Evolutionary conservation across 2,113 vertebrate genomes (phyloP), one percentile per base, ranked within the genome.

Genomic region (Melozone crissalis): DNA sequence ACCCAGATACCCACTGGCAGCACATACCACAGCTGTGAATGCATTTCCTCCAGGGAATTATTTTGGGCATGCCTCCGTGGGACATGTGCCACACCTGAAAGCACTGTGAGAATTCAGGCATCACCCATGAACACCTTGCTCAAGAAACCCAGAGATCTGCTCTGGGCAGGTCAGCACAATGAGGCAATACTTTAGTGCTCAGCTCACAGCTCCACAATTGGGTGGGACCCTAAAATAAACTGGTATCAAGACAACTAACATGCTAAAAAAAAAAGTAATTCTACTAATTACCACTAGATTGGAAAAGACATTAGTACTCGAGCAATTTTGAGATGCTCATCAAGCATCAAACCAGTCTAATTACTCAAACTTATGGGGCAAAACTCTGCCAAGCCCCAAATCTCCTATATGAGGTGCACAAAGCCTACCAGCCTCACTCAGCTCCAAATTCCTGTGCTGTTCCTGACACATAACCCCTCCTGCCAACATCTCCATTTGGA

Each of bases 51-150:
- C 37, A 72, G 77, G 68, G 57, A 71, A 49, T 41, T 61, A 68
- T 61, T 87, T 37, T 47, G 57, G 54, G n/a, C 67, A 69, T 35
- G 19, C 39, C 68, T 46, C 31, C 0, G 0, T 54, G 43, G 74
- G 77, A 54, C 2, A 5, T 30, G 21, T 13, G 23, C 78, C 31
- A 7, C 69, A 84, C 74, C 68, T 72, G 30, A 51, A 46, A 2
- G n/a, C 12, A 9, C 33, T 1, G 4, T 0, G 8, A 55, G 59
- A 89, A 52, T 58, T 46, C 46, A 74, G 23, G 51, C 1, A 1
- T 92, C 57, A 71, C 57, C 23, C 39, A 17, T 0, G 0, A 73
- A 61, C 65, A 71, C 14, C 31, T 0, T 2, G 13, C 39, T 74
- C 1, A 11, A 78, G 65, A 59, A 73, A 66, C 31, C 26, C 21